A percentile compares a stretch with the other conserved stretches of the same genome.
Evolutionary conservation across 2,113 vertebrate genomes (phyloP).

Genomic region (Cyanoramphus novaezelandiae): DNA sequence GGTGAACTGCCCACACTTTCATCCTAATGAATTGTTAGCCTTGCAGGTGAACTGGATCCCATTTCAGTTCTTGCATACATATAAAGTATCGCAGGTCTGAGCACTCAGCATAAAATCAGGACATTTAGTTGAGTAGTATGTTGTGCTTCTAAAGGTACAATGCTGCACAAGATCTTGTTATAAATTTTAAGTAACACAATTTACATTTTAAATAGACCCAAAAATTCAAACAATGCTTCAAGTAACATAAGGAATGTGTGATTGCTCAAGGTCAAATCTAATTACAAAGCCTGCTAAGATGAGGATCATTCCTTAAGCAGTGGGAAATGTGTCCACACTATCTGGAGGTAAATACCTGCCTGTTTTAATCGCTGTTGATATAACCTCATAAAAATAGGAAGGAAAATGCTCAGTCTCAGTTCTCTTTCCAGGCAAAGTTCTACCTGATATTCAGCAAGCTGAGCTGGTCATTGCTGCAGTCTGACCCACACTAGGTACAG

Average conservation of each 20-base stretch:
- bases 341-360: constrained; percentile 48
- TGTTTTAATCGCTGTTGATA: constrained; percentile 47
- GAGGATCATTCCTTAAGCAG: constrained; percentile 1
- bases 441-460: not conserved
- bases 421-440: not conserved
- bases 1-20: not conserved
- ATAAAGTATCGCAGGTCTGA: not conserved
- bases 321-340: not conserved
- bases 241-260: not conserved
- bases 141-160: not conserved
- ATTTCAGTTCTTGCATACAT: not conserved
- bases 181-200: not conserved
- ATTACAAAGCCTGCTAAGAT: constrained; percentile 25
- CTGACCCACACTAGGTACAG: not conserved
- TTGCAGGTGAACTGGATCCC: not conserved
- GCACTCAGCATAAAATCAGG: not conserved
- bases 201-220: not conserved
- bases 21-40: not conserved
- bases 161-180: not conserved
- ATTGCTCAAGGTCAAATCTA: constrained; percentile 48
- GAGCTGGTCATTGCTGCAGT: not conserved
- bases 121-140: not conserved
- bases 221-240: not conserved
- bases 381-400: not conserved
- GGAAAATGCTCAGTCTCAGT: not conserved